phyloP scores from a whole-genome alignment of 2,888 invertebrate genomes.

The Lingula anatina region DNA sequence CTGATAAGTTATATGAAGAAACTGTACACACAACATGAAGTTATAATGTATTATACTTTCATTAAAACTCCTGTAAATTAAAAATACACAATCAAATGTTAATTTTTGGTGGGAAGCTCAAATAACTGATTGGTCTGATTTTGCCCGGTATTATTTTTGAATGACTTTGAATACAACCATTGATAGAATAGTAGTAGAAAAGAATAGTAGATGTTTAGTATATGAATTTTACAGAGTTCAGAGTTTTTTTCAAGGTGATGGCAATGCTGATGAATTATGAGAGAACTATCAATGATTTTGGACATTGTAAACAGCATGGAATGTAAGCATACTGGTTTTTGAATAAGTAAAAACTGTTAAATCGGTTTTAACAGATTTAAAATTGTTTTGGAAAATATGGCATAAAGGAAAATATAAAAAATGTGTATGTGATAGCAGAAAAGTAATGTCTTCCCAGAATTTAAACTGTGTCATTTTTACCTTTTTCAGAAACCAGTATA shows the following conservation, averaged over 20 bases:
- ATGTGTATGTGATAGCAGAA: no score
- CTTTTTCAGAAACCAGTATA: no score
- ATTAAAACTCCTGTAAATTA: no score
- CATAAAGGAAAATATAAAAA: background rate
- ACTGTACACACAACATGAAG: no score
- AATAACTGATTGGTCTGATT: no score
- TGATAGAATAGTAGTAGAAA: background rate
- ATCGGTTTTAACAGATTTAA: background rate
- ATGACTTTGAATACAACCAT: background rate
- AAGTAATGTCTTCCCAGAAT: no score
- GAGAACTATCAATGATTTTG: slow-evolving; percentile 15
- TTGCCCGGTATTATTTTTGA: no score
- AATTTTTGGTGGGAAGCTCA: no score
- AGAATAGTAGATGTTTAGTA: background rate
- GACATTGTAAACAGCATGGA: slow-evolving; percentile 10
- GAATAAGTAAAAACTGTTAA: background rate
- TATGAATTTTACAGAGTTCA: background rate
- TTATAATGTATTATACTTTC: no score
- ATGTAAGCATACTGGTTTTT: slow-evolving; percentile 6
- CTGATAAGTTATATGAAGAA: no score
- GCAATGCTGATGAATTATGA: slow-evolving; percentile 17
- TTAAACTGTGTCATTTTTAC: no score
- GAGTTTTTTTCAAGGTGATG: slow-evolving; percentile 8
- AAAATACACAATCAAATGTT: no score
- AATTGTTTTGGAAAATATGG: background rate